Evolutionary conservation across 2,888 invertebrate species (phyloP).

Genomic region (Latrodectus hesperus): DNA sequence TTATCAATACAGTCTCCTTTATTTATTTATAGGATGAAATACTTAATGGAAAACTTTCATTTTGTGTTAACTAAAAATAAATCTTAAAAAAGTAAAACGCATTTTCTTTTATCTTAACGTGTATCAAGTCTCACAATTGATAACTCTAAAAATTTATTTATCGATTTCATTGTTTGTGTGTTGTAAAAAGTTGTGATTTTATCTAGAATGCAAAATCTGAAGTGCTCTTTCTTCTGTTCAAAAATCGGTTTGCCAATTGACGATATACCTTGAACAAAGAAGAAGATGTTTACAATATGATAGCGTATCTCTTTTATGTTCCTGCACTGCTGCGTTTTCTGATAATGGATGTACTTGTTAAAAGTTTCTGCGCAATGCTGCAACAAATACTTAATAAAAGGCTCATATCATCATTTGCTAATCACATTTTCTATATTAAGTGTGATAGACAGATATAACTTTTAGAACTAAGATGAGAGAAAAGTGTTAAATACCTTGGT

Average conservation of each 20-base stretch:
- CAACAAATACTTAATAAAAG: no score
- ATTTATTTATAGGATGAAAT: no score
- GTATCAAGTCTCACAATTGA: neutral
- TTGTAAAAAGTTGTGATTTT: conserved; percentile 9
- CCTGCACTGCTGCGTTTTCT: conserved; percentile 20
- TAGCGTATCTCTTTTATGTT: conserved; percentile 27
- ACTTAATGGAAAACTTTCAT: no score
- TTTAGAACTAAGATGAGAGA: no score
- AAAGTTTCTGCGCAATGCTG: no score
- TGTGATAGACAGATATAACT: no score
- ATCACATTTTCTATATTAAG: no score
- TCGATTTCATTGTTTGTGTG: neutral
- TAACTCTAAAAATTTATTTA: neutral
- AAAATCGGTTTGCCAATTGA: conserved; percentile 31
- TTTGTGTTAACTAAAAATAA: no score
- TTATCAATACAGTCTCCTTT: no score
- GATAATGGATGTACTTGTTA: conserved; percentile 2
- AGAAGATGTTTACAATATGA: conserved; percentile 18
- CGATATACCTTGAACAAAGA: conserved; percentile 40
- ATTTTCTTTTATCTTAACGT: neutral
- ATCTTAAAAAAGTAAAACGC: no score
- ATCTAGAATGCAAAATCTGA: conserved; percentile 28
- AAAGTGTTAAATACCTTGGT: no score
- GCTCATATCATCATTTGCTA: no score
- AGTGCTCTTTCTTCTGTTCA: conserved; percentile 20